Percentiles rank a stretch among this genome's conserved stretches.
These are phyloP conservation scores for Chouioia cunea DNA, from an alignment of 2,888 invertebrate species.

Conservation along the genomic window DNA sequence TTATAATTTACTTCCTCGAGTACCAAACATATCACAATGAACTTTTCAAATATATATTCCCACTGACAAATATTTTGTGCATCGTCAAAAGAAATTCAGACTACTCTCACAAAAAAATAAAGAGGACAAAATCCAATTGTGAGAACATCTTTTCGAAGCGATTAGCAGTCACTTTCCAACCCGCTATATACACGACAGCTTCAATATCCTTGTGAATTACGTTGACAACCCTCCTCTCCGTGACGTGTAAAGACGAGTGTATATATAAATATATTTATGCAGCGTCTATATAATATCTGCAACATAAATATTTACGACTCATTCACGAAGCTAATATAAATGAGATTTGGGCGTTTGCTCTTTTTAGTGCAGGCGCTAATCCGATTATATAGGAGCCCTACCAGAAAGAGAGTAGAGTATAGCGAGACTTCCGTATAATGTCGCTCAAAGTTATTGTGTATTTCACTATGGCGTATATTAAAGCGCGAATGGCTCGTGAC, in stretches of 20 bases:
- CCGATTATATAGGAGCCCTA: constrained; percentile 63
- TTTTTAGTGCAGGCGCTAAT: constrained; percentile 64
- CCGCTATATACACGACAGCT: background rate
- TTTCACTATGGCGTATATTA: too few relatives aligned
- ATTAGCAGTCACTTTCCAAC: constrained; percentile 62
- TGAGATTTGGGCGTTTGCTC: constrained; percentile 69
- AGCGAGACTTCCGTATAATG: constrained; percentile 33
- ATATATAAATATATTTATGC: constrained; percentile 13
- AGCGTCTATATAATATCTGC: constrained; percentile 31
- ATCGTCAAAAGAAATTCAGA: background rate
- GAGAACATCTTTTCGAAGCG: constrained; percentile 63
- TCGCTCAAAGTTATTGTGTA: background rate
- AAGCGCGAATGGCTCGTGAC: too few relatives aligned
- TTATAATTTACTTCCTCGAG: too few relatives aligned
- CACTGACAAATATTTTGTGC: too few relatives aligned
- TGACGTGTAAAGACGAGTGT: too few relatives aligned
- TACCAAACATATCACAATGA: too few relatives aligned
- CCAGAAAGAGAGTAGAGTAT: too few relatives aligned
- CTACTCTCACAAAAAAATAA: background rate
- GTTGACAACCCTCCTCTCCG: too few relatives aligned
- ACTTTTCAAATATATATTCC: too few relatives aligned
- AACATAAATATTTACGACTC: constrained; percentile 68
- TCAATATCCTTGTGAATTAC: background rate
- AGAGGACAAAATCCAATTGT: constrained; percentile 56
- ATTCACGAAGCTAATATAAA: constrained; percentile 69